A percentile compares a stretch with the other conserved stretches of the same genome.
These are phyloP conservation scores for Stichodactyla mertensii DNA, from an alignment of 64 coral and sea anemone genomes.

Conservation along the genomic window DNA sequence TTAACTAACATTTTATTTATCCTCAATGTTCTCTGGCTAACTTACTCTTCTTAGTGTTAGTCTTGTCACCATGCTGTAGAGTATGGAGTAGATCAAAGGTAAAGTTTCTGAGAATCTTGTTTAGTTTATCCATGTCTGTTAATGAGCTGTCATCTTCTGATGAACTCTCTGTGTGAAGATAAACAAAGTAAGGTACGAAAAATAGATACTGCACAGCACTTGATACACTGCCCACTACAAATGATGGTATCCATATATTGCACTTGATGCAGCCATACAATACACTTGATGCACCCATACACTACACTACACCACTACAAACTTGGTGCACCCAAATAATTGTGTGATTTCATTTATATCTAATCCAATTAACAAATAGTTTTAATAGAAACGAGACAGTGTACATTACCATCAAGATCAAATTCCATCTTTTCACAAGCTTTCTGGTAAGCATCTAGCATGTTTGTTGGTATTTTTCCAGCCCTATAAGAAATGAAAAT, in stretches of 20 bases:
- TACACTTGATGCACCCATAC: not conserved
- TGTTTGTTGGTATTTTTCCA: conserved; percentile 60
- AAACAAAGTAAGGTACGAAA: not conserved
- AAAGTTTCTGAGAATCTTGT: conserved; percentile 50
- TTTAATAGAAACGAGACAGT: no score
- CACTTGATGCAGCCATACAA: not conserved
- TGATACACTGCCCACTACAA: no score
- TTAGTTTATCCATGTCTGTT: conserved; percentile 63
- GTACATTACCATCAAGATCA: conserved; percentile 66
- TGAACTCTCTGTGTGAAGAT: conserved; percentile 17
- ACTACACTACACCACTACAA: not conserved
- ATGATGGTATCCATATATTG: no score
- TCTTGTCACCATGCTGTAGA: not conserved
- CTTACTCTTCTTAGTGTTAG: not conserved
- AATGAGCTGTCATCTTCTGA: conserved; percentile 64
- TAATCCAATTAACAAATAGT: not conserved
- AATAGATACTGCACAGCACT: no score
- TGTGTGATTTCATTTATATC: not conserved
- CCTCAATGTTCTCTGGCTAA: not conserved
- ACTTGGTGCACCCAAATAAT: not conserved
- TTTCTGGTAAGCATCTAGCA: conserved; percentile 62
- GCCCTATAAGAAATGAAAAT: conserved; percentile 30
- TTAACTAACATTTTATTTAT: not conserved
- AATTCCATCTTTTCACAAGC: conserved; percentile 67
- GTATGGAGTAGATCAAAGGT: conserved; percentile 1